Evolutionary conservation across 2,113 vertebrate genomes (phyloP).

Genomic region (Barnardius zonarius): DNA sequence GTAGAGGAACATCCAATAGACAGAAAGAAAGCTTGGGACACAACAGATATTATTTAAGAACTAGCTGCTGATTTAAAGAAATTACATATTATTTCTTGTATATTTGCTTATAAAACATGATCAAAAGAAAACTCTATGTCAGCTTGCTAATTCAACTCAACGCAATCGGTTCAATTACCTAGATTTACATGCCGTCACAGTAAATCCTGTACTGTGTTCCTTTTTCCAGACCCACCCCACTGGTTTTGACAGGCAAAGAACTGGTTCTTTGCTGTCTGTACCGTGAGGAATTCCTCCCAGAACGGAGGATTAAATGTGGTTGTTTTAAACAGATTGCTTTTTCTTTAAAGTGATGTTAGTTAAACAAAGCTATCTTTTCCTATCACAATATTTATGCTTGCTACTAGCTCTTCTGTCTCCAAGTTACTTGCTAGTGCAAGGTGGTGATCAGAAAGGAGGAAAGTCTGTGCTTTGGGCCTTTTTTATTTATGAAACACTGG

Average conservation of each 20-base stretch:
- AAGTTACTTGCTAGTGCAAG: slow-evolving; percentile 33
- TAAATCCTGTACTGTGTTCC: not conserved
- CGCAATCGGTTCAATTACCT: not conserved
- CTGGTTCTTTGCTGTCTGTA: not conserved
- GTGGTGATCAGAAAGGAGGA: slow-evolving; percentile 29
- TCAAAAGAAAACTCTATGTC: not conserved
- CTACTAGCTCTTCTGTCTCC: slow-evolving; percentile 46
- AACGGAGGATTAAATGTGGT: slow-evolving; percentile 37
- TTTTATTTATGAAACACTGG: slow-evolving; percentile 65
- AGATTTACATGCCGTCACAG: not conserved
- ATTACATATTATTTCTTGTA: not conserved
- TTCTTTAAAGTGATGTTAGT: slow-evolving; percentile 48
- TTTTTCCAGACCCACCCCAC: slow-evolving; percentile 14
- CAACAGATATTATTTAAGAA: not conserved
- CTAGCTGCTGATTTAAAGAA: not conserved
- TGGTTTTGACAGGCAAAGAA: slow-evolving; percentile 8
- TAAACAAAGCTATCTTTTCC: slow-evolving; percentile 64
- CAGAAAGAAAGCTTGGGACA: not conserved
- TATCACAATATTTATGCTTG: slow-evolving; percentile 69
- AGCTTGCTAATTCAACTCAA: not conserved
- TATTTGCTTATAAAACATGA: not conserved
- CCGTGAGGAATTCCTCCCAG: slow-evolving; percentile 13
- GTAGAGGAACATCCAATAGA: not conserved
- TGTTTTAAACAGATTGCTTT: slow-evolving; percentile 52
- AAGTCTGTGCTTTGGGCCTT: slow-evolving; percentile 5